Base-by-base conservation (phyloP, 2,888 invertebrate genomes). In the Tenthredo livida region DNA sequence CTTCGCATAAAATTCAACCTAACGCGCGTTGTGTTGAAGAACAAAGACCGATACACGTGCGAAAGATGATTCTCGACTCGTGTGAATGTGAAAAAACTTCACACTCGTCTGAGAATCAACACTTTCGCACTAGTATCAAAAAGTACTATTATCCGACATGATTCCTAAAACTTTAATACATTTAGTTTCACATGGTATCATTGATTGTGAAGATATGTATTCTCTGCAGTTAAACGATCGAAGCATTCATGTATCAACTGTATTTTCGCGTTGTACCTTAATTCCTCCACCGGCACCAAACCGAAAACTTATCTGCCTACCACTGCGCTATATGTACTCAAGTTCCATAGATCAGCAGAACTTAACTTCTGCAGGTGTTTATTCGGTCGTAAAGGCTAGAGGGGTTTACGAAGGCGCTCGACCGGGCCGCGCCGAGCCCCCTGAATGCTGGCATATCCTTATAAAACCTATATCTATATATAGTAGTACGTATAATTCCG, bases 361-460 rank as follows among this genome's bases (percentile, higher is more conserved):
- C 67, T 67, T 33, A 17, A 67, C 67, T 67, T 67, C 33, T 67
- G 33, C 67, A 67, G 67, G 33, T 67, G 67, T 67, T 67, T 67
- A 67, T 67, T 67, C 67, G 29, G 29, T 33, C 67, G 67, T 67
- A 67, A 67, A 67, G 29, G 33, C 67, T 33, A 2, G 67, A 67
- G 17, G 67, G 33, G 12, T 33, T 67, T 67, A 67, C 67, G 15
- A 67, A 67, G 17, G 33, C 67, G 67, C 33, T 9, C 61, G 61
- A 10, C 61, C 10, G n/a, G 21, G 25, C 61, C 25, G 21, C 2
- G 3, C 61, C 25, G 58, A 17, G 21, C 21, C 25, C n/a, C 25
- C 10, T 61, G 21, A 21, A 61, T 21, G 10, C 25, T 10, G 21
- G 21, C 17, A 7, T 21, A 61, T 47, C 47, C 47, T 47, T 47